These are phyloP conservation scores for Amphipoea oculea DNA, from an alignment of 2,888 invertebrate species.

Conservation along the genomic window DNA sequence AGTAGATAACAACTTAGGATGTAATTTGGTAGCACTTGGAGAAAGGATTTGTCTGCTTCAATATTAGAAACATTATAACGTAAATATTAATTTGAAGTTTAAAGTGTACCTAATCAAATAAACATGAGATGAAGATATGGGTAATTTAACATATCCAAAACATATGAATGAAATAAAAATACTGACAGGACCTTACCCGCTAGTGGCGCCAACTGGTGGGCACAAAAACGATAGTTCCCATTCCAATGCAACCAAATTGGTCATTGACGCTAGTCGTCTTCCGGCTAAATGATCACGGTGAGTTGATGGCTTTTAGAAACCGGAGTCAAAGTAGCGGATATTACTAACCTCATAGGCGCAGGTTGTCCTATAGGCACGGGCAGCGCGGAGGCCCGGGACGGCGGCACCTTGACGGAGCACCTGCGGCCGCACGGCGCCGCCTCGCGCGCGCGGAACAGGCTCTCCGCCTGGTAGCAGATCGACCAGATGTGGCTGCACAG, in stretches of 20 bases:
- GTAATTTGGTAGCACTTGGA: background rate
- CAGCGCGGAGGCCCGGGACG: constrained; percentile 85
- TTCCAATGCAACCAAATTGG: background rate
- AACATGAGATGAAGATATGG: too few relatives aligned
- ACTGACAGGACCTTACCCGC: background rate
- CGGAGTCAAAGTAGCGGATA: background rate
- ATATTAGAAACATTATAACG: background rate
- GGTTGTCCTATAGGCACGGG: constrained; percentile 93
- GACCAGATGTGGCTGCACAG: constrained; percentile 95
- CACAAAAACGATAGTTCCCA: background rate
- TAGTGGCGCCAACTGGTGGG: background rate
- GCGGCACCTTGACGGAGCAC: constrained; percentile 92
- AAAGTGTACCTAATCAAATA: background rate
- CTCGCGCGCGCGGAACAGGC: constrained; percentile 90
- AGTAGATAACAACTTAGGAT: background rate
- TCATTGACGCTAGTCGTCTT: too few relatives aligned
- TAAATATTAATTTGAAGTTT: background rate
- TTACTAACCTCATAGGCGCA: constrained; percentile 92
- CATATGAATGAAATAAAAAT: background rate
- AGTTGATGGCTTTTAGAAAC: too few relatives aligned
- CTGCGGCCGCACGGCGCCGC: constrained; percentile 94
- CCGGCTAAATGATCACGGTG: too few relatives aligned
- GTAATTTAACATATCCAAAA: background rate
- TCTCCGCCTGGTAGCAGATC: constrained; percentile 95
- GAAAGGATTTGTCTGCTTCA: background rate